phyloP scores from a whole-genome alignment of 2,888 invertebrate species.

The Zygogramma bicolorata region DNA sequence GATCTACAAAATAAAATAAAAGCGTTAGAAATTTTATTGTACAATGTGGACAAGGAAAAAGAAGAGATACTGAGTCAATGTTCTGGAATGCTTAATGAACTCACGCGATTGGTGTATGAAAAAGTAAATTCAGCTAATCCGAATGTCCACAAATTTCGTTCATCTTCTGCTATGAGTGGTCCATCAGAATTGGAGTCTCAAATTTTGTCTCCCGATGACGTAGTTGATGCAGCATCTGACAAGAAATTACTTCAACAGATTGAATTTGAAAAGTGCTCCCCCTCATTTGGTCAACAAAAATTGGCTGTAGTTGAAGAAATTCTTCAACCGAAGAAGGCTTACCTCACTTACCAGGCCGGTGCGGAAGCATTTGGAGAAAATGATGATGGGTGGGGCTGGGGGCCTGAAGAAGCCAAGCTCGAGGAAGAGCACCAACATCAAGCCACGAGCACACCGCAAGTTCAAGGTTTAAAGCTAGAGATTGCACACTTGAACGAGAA shows the following conservation, averaged over 20 bases:
- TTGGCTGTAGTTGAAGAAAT: slow-evolving; percentile 43
- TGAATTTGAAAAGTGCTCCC: slow-evolving; percentile 47
- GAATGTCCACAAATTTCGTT: neutral
- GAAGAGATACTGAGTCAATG: slow-evolving; percentile 62
- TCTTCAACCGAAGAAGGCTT: slow-evolving; percentile 56
- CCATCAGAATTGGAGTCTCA: slow-evolving; percentile 46
- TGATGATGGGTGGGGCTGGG: slow-evolving; percentile 75
- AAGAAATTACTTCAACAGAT: slow-evolving; percentile 42
- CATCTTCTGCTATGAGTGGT: neutral
- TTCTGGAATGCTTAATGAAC: slow-evolving; percentile 61
- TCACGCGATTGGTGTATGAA: slow-evolving; percentile 58
- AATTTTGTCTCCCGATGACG: slow-evolving; percentile 42
- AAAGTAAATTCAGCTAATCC: slow-evolving; percentile 35
- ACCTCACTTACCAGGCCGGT: slow-evolving; percentile 58
- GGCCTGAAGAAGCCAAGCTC: slow-evolving; percentile 69
- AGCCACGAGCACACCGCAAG: slow-evolving; percentile 52
- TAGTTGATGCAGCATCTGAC: slow-evolving; percentile 33
- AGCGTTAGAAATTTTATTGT: slow-evolving; percentile 64
- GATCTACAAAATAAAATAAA: slow-evolving; percentile 62
- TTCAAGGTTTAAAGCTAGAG: slow-evolving; percentile 57
- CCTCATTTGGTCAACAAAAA: slow-evolving; percentile 36
- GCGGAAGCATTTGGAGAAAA: slow-evolving; percentile 61
- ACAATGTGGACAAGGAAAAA: slow-evolving; percentile 64
- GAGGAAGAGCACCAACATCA: slow-evolving; percentile 67
- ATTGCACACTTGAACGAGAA: slow-evolving; percentile 72